Evolutionary conservation across 1,140 invertebrate species (phyloP).

Genomic region (Pemphigus obesinymphae): DNA sequence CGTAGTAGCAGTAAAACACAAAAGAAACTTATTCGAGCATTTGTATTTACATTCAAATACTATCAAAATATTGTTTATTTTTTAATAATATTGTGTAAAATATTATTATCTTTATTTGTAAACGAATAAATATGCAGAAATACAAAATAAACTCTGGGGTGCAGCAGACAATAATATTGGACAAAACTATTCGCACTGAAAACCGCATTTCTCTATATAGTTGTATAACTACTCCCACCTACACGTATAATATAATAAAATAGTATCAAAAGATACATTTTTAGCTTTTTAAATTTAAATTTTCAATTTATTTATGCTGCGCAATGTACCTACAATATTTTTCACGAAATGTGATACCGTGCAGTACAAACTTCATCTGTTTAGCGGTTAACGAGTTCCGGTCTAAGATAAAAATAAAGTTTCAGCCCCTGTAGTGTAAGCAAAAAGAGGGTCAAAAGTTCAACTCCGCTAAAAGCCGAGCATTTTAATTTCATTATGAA

Average conservation of each 20-base stretch:
- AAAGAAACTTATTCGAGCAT: neutral
- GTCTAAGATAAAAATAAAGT: conserved; percentile 18
- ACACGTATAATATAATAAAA: too few species aligned
- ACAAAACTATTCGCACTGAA: neutral
- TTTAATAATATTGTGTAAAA: too few species aligned
- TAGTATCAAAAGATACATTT: neutral
- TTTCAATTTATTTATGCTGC: neutral
- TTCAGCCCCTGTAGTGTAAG: neutral
- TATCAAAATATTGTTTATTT: neutral
- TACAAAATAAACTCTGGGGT: neutral
- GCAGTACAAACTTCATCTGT: neutral
- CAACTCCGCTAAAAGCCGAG: neutral
- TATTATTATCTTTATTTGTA: neutral
- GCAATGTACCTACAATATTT: neutral
- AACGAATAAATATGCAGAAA: neutral
- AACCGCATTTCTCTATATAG: neutral
- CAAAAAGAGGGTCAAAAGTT: conserved; percentile 10
- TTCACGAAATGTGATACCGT: neutral
- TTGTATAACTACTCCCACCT: neutral
- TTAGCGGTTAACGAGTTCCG: neutral
- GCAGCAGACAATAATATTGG: neutral
- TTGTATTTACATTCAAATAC: neutral
- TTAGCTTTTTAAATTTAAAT: neutral
- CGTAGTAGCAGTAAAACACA: neutral
- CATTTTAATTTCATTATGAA: conserved; percentile 10